Evolutionary conservation across 2,888 invertebrate genomes (phyloP).

Genomic region (Halictus ligatus): DNA sequence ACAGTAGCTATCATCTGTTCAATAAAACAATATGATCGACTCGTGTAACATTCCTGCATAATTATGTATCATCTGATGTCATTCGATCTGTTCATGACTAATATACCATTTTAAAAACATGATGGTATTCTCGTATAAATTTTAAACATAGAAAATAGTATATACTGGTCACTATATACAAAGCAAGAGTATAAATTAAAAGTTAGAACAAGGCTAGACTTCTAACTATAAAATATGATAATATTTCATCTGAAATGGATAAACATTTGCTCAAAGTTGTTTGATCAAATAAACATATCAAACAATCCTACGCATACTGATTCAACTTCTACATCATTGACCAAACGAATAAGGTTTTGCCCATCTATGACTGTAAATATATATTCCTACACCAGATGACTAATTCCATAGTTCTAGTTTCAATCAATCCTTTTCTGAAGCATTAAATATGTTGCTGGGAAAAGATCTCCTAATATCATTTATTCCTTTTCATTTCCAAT

Average conservation of each 20-base stretch:
- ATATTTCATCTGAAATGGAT: background rate
- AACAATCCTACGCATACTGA: background rate
- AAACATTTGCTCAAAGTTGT: background rate
- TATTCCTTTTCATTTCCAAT: background rate
- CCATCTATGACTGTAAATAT: slow-evolving; percentile 2
- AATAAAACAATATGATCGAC: background rate
- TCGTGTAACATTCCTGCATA: slow-evolving; percentile 22
- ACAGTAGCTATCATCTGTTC: no score
- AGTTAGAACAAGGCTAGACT: background rate
- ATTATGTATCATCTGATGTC: slow-evolving; percentile 22
- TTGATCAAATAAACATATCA: background rate
- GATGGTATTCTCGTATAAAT: background rate
- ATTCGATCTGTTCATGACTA: slow-evolving; percentile 29
- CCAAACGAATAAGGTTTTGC: background rate
- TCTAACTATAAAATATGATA: background rate
- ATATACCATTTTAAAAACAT: slow-evolving; percentile 13
- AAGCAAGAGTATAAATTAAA: background rate
- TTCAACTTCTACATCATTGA: background rate
- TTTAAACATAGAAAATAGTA: background rate
- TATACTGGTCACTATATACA: background rate
- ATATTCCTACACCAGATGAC: background rate
- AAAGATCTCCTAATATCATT: background rate
- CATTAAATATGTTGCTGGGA: slow-evolving; percentile 23
- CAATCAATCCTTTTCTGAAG: background rate
- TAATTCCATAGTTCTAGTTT: background rate